phyloP scores from a whole-genome alignment of 2,113 vertebrate species.

The Callorhinus ursinus region DNA sequence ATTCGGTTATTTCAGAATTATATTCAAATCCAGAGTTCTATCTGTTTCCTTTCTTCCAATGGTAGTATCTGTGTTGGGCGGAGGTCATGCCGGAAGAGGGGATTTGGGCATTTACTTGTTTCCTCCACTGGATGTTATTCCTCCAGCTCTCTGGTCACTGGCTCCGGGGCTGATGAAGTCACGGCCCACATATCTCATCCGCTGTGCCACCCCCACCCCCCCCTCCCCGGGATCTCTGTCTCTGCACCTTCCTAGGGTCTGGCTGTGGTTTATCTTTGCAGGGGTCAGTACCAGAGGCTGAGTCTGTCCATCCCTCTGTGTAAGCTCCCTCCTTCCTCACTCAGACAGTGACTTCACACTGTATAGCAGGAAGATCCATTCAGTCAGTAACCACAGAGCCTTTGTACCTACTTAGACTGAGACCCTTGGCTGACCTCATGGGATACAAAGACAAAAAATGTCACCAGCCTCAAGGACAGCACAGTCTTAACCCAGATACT shows the following conservation, averaged over 20 bases:
- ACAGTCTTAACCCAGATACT: not conserved
- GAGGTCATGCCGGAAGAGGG: not conserved
- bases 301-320: too few relatives aligned
- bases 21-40: not conserved
- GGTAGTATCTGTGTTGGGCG: too few relatives aligned
- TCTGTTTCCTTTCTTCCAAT: not conserved
- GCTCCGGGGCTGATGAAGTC: accelerated
- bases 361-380: accelerated
- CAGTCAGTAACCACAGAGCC: not conserved
- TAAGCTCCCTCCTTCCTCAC: not conserved
- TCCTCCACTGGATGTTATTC: too few relatives aligned
- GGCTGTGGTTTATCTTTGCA: not conserved
- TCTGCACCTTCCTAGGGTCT: not conserved
- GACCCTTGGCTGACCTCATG: not conserved
- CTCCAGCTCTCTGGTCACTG: not conserved
- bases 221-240: not conserved
- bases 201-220: accelerated
- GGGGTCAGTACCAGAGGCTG: not conserved
- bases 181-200: accelerated
- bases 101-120: not conserved
- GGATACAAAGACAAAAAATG: not conserved
- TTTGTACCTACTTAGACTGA: not conserved
- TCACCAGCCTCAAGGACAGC: not conserved
- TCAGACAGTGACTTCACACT: not conserved
- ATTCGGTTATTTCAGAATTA: not conserved